Base-by-base conservation (phyloP, 2,113 vertebrate species). In the Condylura cristata region DNA sequence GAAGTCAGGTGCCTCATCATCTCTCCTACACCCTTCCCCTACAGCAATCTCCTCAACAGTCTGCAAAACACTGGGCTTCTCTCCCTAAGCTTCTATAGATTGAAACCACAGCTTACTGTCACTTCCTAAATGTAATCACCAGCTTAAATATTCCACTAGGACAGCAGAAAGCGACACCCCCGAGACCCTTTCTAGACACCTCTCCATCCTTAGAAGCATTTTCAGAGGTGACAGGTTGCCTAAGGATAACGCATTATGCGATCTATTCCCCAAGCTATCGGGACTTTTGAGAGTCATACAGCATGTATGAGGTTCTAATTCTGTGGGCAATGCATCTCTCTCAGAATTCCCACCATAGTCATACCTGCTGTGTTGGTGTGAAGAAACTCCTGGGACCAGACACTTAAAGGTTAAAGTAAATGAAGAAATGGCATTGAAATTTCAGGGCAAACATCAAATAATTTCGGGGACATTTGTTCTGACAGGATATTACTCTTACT, bases 31-130 rank as follows among this genome's bases (percentile, higher is more conserved):
- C 17, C 13, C 63, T 66, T 9, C 66, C 34, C 24, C 44, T 28
- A 87, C 79, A 66, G 32, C 30, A 88, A 84, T 88, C 83, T 80
- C 74, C 41, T 68, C 32, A 34, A 58, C 71, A 84, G n/a, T 63
- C 56, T 53, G 56, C 34, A 68, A 84, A 60, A 66, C 20, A 46
- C 20, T 53, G 32, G 11, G 26, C 39, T 89, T 61, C 65, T 80
- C 24, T 39, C 44, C 34, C 30, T 8, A 22, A 12, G 56, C 18
- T 60, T 51, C 78, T 83, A 68, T 24, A 41, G 37, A 60, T 48
- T 86, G 18, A 90, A 72, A 87, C 56, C n/a, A 90, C 82, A 94
- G 28, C 22, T 93, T 48, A 28, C 5, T 76, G 71, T 37, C 34
- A 71, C 61, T 92, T 46, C 26, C 8, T 37, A 61, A 84, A 37